Base-by-base conservation (phyloP, 2,113 vertebrate species). In the Trinectes maculatus region DNA sequence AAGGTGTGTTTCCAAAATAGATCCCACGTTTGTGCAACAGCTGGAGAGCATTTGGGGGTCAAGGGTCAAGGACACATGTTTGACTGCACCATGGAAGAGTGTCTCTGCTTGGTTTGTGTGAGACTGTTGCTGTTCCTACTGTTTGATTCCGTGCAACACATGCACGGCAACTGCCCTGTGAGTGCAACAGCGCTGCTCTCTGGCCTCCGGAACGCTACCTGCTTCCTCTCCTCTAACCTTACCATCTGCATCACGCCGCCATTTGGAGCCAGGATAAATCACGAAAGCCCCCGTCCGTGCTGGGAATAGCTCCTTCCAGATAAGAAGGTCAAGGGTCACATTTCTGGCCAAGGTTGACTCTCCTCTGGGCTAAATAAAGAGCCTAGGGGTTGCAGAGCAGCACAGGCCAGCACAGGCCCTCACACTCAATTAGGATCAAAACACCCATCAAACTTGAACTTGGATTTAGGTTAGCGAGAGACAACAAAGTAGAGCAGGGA, bases 361-460 rank as follows among this genome's bases (percentile, higher is more conserved):
- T 88, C 74, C 87, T 82, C 70, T 1, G 80, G 86, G 89, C 91
- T 92, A 92, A 91, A 93, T 89, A 89, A 91, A 89, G 89, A 91
- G 74, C 80, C 77, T 79, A 75, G 78, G 71, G 82, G 82, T 89
- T 83, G 76, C 79, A 74, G 80, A 80, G 80, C 74, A 28, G 66
- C 85, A 55, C 61, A 44, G 64, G 54, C 77, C 25, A 54, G 63
- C 56, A 24, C 75, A 77, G 74, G 57, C 78, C 49, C 76, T 87
- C 79, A 47, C 55, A 53, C 75, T 83, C 79, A 80, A 87, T 89
- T 87, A 82, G 71, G 74, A 85, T 88, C 79, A 83, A 83, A 86
- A 82, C 77, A 83, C 58, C 46, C 56, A 16, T 74, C 77, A 77
- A 68, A 84, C 58, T 44, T 69, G 54, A 71, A 72, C 74, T 37